These are phyloP conservation scores for Zingel zingel DNA, from an alignment of 2,113 vertebrate genomes.

Conservation along the genomic window DNA sequence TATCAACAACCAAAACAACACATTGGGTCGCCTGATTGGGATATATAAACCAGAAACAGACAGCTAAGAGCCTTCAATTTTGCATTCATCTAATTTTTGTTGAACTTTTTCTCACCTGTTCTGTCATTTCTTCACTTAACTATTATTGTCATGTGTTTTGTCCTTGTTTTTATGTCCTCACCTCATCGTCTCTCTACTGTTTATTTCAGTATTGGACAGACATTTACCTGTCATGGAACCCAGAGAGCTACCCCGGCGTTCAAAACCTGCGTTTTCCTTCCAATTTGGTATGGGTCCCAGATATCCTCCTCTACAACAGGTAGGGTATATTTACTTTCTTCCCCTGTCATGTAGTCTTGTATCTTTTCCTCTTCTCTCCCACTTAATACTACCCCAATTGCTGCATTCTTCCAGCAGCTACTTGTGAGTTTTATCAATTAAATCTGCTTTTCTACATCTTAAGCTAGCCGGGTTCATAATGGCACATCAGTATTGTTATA, in stretches of 20 bases:
- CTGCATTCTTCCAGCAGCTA: not conserved
- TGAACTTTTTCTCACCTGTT: not conserved
- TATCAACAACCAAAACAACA: not conserved
- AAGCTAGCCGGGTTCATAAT: not conserved
- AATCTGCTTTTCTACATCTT: not conserved
- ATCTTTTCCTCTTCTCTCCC: not conserved
- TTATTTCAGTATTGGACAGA: slow-evolving; percentile 87
- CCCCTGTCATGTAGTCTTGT: not conserved
- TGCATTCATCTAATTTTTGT: not conserved
- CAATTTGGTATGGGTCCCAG: slow-evolving; percentile 90
- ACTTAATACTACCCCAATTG: not conserved
- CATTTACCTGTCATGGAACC: slow-evolving; percentile 90
- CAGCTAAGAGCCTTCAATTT: not conserved
- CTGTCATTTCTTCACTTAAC: not conserved
- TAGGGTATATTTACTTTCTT: slow-evolving; percentile 53
- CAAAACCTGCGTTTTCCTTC: slow-evolving; percentile 91
- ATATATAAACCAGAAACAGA: not conserved
- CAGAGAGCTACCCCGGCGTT: slow-evolving; percentile 88
- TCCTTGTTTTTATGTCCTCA: not conserved
- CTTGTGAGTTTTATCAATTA: not conserved
- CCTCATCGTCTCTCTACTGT: not conserved
- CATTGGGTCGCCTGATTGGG: not conserved
- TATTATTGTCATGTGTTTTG: not conserved
- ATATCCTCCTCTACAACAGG: slow-evolving; percentile 95
- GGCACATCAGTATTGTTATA: not conserved